Evolutionary conservation across 2,888 invertebrate species (phyloP), one percentile per base, ranked within the genome.

Genomic region (Gymnocheta viridis): DNA sequence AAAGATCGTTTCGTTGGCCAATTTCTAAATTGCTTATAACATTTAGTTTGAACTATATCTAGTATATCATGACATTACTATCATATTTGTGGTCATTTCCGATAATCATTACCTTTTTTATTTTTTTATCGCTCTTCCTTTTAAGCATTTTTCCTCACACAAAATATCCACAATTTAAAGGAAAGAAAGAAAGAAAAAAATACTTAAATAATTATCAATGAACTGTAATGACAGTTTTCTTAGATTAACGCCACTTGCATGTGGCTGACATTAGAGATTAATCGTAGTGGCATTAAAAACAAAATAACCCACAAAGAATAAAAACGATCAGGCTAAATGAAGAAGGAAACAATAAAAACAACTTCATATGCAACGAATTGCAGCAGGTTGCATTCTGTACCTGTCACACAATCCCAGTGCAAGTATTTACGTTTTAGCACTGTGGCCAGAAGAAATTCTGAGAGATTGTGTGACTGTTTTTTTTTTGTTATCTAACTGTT

Each of bases 31-130:
- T 73, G 29, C 56, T 69, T 64, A 64, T 74, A 73, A 69, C 69
- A 35, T 76, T 76, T 74, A 29, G 14, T 19, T 54, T 47, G 54
- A 22, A 29, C 24, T 44, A 22, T 51, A 29, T 78, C 29, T 69
- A 82, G 82, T 70, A 74, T 82, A 85, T 84, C 86, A 77, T 82
- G 81, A 80, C 82, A 64, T 69, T 72, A 70, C 83, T 87, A 87
- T 86, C 86, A 77, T 76, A 82, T 76, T 82, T 85, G 86, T 78
- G 86, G 86, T 86, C 77, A 86, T 84, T 85, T 73, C 76, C 85
- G 85, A 86, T 86, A 86, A 82, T 74, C 22, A 51, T 77, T 64
- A 56, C 60, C 78, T 60, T 78, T 79, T 51, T 47, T n/a, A 69
- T 60, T 78, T 79, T 73, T 54, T 35, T 58, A 47, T 82, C 22